A percentile compares a stretch with the other conserved stretches of the same genome.
Evolutionary conservation across 2,113 vertebrate genomes (phyloP).

Genomic region (Hippocampus comes): DNA sequence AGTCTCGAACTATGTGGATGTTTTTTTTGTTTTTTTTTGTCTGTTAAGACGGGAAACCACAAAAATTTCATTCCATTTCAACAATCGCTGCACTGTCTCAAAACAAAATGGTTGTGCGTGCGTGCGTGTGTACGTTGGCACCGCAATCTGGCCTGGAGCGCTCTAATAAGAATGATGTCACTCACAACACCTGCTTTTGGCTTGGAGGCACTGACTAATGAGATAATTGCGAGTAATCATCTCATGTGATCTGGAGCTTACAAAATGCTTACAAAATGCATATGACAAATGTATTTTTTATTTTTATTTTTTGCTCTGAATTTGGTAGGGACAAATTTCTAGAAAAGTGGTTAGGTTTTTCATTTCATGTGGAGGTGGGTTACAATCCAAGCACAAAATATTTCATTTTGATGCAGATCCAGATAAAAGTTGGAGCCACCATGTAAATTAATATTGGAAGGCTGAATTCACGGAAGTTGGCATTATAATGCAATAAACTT

Average conservation of each 20-base stretch:
- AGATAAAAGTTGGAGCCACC: too few species aligned
- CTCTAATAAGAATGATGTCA: conserved; percentile 49
- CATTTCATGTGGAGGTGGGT: too few species aligned
- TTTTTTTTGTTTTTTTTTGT: not conserved
- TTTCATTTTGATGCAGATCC: too few species aligned
- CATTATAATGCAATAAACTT: too few species aligned
- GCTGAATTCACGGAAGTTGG: too few species aligned
- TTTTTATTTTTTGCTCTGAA: too few species aligned
- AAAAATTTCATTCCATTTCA: not conserved
- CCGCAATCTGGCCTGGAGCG: conserved; percentile 19
- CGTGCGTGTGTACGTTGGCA: conserved; percentile 31
- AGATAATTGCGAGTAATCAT: conserved; percentile 53
- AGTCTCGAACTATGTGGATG: not conserved
- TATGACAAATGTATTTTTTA: not conserved
- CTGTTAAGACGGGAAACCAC: conserved; percentile 1
- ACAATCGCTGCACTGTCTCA: conserved; percentile 14
- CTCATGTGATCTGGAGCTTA: conserved; percentile 55
- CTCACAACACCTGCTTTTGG: conserved; percentile 49
- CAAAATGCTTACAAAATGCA: conserved; percentile 25
- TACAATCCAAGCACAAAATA: too few species aligned
- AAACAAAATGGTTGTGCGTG: not conserved
- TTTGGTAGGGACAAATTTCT: too few species aligned
- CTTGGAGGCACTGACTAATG: conserved; percentile 40
- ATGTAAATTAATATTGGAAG: too few species aligned
- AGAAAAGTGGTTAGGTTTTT: too few species aligned